These are phyloP conservation scores for Dendrolimus houi DNA, from an alignment of 2,888 invertebrate genomes.

Conservation along the genomic window DNA sequence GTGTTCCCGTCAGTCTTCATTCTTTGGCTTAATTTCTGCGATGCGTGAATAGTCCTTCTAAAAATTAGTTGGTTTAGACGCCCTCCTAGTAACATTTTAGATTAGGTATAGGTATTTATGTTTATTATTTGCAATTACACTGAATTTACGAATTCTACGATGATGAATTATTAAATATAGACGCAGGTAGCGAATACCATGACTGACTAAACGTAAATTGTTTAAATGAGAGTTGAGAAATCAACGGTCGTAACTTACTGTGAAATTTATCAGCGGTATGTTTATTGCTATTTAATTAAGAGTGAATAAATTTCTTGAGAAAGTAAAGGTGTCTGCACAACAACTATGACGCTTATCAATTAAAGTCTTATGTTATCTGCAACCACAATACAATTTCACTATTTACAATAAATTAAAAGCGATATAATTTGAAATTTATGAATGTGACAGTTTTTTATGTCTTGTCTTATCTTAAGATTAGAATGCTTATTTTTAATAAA, in stretches of 20 bases:
- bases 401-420: too few species aligned
- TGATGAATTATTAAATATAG: background rate
- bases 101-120: slow-evolving; percentile 5
- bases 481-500: too few species aligned
- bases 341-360: too few species aligned
- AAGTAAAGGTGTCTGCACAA: background rate
- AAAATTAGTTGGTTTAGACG: slow-evolving; percentile 38
- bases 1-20: slow-evolving; percentile 85
- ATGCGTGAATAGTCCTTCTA: slow-evolving; percentile 51
- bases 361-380: background rate
- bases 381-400: background rate
- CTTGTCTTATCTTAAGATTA: too few species aligned
- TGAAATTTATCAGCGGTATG: background rate
- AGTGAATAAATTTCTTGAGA: background rate
- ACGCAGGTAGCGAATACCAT: background rate
- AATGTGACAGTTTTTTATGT: too few species aligned
- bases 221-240: background rate
- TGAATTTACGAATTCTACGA: background rate
- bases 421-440: too few species aligned
- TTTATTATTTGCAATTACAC: background rate
- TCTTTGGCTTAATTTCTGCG: slow-evolving; percentile 51
- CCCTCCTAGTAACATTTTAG: slow-evolving; percentile 53
- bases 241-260: background rate
- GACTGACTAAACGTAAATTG: background rate
- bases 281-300: background rate